Base-by-base conservation (phyloP, 2,113 vertebrate genomes). In the Odobenus rosmarus region DNA sequence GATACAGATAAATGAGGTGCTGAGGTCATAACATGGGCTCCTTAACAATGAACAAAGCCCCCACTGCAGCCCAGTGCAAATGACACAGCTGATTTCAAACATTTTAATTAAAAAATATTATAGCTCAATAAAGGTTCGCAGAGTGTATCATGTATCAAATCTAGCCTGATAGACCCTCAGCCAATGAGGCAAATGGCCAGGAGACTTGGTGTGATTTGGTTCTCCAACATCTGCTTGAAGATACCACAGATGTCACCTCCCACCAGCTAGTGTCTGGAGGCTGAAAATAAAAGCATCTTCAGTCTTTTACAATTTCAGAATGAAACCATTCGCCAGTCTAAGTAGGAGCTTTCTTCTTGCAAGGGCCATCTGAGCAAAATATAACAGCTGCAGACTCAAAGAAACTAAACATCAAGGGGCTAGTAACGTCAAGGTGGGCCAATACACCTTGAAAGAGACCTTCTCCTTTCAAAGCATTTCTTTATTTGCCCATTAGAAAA, bases 1-100 rank as follows among this genome's bases (percentile, higher is more conserved):
- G 31, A 87, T 64, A 46, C 88, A 83, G 93, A 76, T 88, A 90
- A 97, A 91, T 72, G 93, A 84, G 81, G 26, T 79, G 28, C 67
- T 94, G 33, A 72, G 93, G 76, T 77, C 84, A 82, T 85, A 89
- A 96, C 16, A 67, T 2, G 18, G 84, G 4, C 14, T 81, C 93
- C 71, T 92, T 77, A 95, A 93, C 74, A 80, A 94, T 80, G 72
- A 90, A 88, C 55, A 82, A 92, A 85, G 86, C 3, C 31, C 28
- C 46, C 33, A 33, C 16, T 96, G 51, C n/a, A 93, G 49, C n/a
- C 21, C 9, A 1, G 5, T 69, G 64, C 80, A 96, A 80, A 91
- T 59, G 74, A 67, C 72, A 96, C 13, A 4, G 33, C 15, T 92
- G 84, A 96, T 84, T 86, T 92, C 28, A 89, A 83, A 72, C 14